Base-by-base conservation (phyloP, 2,888 invertebrate species). In the Eristalinus sepulchralis region DNA sequence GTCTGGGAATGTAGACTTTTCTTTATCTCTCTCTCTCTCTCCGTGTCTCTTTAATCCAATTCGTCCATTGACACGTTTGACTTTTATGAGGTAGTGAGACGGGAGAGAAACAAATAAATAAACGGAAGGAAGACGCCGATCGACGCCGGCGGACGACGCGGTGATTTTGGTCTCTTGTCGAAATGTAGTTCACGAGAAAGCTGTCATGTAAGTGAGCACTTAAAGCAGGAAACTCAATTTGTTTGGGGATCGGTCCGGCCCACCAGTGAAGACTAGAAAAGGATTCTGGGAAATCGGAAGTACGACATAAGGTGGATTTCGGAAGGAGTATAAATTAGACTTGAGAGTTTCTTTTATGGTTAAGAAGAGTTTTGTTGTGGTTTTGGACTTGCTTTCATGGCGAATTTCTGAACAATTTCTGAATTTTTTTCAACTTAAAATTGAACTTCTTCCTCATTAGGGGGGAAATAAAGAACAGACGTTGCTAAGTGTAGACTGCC, bases 1-100 rank as follows among this genome's bases (percentile, higher is more conserved):
- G 67, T 81, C 62, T 77, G 78, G 55, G 53, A 78, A 55, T 62
- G 83, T 78, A 62, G 67, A 67, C 57, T 57, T 70, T n/a, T n/a
- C n/a, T n/a, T n/a, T n/a, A n/a, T n/a, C n/a, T n/a, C n/a, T n/a
- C n/a, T n/a, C n/a, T n/a, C 78, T 70, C 63, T 75, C 63, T 77
- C 60, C 70, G 77, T 72, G 60, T 72, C 63, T 73, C 66, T 75
- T 83, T 78, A 85, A 86, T 86, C 75, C 73, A 79, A 77, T 68
- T 72, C 82, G 77, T 85, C 77, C 70, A 72, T 86, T 83, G 66
- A 86, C 86, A 86, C 83, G 78, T 83, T 83, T 75, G 83, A 83
- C 66, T 83, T 86, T 86, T 78, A 86, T 71, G 86, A 63, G 63
- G 77, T 73, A 85, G 47, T 72, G 68, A 34, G 72, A 82, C 36